Percentiles rank a stretch among this genome's conserved stretches.
Conservation (phyloP, 2,113 vertebrate genomes). For the human region DNA sequence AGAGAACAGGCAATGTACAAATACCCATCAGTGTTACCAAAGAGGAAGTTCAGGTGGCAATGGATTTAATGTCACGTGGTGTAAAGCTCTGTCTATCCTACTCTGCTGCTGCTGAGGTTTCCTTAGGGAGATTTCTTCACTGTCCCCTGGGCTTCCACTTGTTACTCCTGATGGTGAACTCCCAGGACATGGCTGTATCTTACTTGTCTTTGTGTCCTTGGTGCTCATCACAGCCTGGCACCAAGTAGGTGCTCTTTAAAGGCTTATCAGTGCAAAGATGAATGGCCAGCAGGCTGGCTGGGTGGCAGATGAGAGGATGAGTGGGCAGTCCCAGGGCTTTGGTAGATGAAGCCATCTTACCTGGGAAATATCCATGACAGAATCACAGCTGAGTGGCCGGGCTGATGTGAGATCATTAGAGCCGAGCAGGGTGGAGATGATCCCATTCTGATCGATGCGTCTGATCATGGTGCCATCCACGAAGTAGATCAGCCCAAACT, state of each 20-base stretch:
- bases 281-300: neutral
- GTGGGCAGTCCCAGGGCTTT: neutral
- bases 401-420: slow-evolving; percentile 98
- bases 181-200: neutral
- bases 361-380: slow-evolving; percentile 99
- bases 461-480: slow-evolving; percentile 99
- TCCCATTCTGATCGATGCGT: slow-evolving; percentile 96
- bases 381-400: slow-evolving; percentile 97
- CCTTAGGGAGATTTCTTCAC: neutral
- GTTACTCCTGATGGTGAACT: neutral
- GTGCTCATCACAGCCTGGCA: neutral
- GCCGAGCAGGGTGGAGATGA: slow-evolving; percentile 97
- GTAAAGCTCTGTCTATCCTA: neutral
- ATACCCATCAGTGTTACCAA: neutral
- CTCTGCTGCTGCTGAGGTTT: neutral
- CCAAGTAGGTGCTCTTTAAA: neutral
- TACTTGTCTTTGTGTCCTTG: neutral
- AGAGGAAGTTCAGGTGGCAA: neutral
- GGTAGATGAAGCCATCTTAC: neutral
- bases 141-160: neutral
- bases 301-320: neutral
- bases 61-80: neutral
- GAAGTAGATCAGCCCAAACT: slow-evolving; percentile 96
- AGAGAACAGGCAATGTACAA: neutral
- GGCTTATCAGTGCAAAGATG: neutral